Conservation (phyloP, 2,888 invertebrate species). For the Scotopteryx bipunctaria region DNA sequence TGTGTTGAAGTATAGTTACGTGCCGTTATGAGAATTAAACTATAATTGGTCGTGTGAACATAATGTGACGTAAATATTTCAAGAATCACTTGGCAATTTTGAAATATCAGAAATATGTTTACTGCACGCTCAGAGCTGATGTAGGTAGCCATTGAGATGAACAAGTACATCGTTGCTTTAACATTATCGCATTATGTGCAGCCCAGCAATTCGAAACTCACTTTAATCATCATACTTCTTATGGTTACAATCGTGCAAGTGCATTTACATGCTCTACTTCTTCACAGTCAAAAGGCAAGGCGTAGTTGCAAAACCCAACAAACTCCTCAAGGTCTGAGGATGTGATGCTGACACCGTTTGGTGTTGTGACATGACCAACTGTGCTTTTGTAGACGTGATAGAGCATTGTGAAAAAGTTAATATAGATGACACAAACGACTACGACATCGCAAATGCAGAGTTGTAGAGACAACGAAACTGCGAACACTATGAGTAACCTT, state of each 20-base stretch:
- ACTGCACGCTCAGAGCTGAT: no score
- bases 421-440: slow-evolving; percentile 1
- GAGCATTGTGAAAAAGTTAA: slow-evolving; percentile 39
- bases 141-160: no score
- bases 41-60: no score
- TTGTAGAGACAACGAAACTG: neutral
- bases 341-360: slow-evolving; percentile 47
- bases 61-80: no score
- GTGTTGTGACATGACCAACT: slow-evolving; percentile 52
- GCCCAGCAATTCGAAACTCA: no score
- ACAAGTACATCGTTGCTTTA: no score
- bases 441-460: neutral
- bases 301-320: slow-evolving; percentile 21
- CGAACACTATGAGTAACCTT: no score
- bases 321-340: slow-evolving; percentile 48
- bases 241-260: neutral
- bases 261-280: slow-evolving; percentile 18
- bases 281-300: slow-evolving; percentile 7
- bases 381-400: slow-evolving; percentile 35
- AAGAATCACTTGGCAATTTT: no score
- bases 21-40: no score
- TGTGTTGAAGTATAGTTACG: no score
- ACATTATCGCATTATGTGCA: no score
- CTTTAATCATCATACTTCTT: neutral
- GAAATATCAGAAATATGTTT: no score